These are phyloP conservation scores for Apamea anceps DNA, from an alignment of 2,888 invertebrate genomes.

Conservation along the genomic window DNA sequence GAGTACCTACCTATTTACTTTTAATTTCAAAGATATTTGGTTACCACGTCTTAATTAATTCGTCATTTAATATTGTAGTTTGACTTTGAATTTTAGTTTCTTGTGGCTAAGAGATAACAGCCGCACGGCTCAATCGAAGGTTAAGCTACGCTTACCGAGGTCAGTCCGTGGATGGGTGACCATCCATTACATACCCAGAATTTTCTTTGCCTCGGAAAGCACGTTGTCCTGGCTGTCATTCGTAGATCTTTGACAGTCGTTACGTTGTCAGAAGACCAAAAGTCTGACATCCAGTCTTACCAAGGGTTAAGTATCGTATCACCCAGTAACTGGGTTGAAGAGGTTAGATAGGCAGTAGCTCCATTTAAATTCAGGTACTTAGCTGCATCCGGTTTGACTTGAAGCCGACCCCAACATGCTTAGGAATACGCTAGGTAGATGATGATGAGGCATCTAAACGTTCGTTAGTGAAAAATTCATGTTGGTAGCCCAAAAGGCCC, in stretches of 20 bases:
- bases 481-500: accelerated
- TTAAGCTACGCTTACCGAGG: not conserved
- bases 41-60: slow-evolving; percentile 17
- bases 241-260: not conserved
- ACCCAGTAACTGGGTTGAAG: too few relatives aligned
- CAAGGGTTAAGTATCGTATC: not conserved
- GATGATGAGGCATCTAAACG: too few relatives aligned
- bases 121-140: not conserved
- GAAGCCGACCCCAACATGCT: not conserved
- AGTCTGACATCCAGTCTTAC: too few relatives aligned
- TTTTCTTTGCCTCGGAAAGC: not conserved
- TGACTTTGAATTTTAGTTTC: not conserved
- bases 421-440: too few relatives aligned
- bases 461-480: slow-evolving; percentile 7
- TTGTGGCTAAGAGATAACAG: not conserved
- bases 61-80: slow-evolving; percentile 6
- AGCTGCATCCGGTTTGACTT: not conserved
- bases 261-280: not conserved
- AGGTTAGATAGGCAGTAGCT: not conserved
- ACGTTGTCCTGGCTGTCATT: not conserved
- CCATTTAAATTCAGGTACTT: not conserved
- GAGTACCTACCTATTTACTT: not conserved
- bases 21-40: slow-evolving; percentile 25
- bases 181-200: not conserved
- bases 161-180: not conserved